Evolutionary conservation across 1,140 invertebrate genomes (phyloP).

Genomic region (Goniozus legneri): DNA sequence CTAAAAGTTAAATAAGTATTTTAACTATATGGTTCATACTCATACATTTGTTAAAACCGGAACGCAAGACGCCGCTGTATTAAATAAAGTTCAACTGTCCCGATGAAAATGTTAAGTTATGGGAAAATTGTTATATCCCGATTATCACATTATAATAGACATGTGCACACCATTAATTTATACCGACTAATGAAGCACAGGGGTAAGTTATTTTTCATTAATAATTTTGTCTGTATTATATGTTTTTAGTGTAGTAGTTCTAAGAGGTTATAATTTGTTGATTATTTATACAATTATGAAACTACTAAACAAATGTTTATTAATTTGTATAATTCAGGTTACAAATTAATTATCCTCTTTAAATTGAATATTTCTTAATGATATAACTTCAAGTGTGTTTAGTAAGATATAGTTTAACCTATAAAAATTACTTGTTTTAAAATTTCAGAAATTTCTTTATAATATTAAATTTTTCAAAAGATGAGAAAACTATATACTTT

Average conservation of each 20-base stretch:
- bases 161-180: conserved; percentile 18
- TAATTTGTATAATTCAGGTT: background rate
- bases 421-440: too few species aligned
- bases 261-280: background rate
- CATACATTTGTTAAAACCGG: background rate
- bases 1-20: background rate
- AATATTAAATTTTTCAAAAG: background rate
- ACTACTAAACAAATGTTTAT: background rate
- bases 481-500: background rate
- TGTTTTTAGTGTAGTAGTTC: too few species aligned
- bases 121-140: conserved; percentile 26
- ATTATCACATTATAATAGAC: conserved; percentile 27
- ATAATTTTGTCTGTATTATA: too few species aligned
- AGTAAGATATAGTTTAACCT: too few species aligned
- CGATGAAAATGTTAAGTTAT: conserved; percentile 32
- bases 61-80: background rate
- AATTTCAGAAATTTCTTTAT: background rate
- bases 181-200: conserved; percentile 15
- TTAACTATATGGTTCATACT: background rate
- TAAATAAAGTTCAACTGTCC: background rate
- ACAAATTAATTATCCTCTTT: too few species aligned
- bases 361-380: too few species aligned
- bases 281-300: background rate
- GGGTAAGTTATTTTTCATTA: too few species aligned
- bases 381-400: too few species aligned